These are phyloP conservation scores for Macrostomum lignano DNA, from an alignment of 1,140 invertebrate genomes.

Conservation along the genomic window DNA sequence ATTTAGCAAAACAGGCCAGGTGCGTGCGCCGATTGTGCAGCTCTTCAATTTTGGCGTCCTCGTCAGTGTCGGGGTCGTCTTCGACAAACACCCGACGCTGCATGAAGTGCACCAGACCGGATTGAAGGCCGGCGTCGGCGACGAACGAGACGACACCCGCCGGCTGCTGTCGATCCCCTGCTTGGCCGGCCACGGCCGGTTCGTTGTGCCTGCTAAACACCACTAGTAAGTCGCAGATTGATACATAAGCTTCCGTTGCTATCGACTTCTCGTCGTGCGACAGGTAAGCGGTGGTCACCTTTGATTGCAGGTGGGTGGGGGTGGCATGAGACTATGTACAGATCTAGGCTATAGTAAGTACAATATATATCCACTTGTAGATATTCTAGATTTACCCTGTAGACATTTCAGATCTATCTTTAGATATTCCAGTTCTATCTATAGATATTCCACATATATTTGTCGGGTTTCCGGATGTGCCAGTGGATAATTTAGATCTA, in stretches of 20 bases:
- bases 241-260: conserved; percentile 47
- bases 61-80: conserved; percentile 53
- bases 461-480: too few relatives aligned
- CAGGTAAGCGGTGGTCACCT: neutral
- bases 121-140: conserved; percentile 36
- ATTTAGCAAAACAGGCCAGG: conserved; percentile 75
- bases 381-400: too few relatives aligned
- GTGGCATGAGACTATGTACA: too few relatives aligned
- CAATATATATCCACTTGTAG: too few relatives aligned
- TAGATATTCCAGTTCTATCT: too few relatives aligned
- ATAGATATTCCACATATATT: too few relatives aligned
- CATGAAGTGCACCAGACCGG: conserved; percentile 60
- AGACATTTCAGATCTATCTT: too few relatives aligned
- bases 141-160: neutral
- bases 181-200: neutral
- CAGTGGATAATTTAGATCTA: too few relatives aligned
- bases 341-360: too few relatives aligned
- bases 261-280: conserved; percentile 5
- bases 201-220: conserved; percentile 59
- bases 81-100: conserved; percentile 66
- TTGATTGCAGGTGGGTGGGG: too few relatives aligned
- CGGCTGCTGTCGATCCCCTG: neutral
- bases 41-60: conserved; percentile 72
- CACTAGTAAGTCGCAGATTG: conserved; percentile 74
- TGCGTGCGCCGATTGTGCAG: conserved; percentile 79